A percentile compares a stretch with the other conserved stretches of the same genome.
These are phyloP conservation scores for Dendroctonus ponderosae DNA, from an alignment of 1,140 invertebrate species.

Conservation along the genomic window DNA sequence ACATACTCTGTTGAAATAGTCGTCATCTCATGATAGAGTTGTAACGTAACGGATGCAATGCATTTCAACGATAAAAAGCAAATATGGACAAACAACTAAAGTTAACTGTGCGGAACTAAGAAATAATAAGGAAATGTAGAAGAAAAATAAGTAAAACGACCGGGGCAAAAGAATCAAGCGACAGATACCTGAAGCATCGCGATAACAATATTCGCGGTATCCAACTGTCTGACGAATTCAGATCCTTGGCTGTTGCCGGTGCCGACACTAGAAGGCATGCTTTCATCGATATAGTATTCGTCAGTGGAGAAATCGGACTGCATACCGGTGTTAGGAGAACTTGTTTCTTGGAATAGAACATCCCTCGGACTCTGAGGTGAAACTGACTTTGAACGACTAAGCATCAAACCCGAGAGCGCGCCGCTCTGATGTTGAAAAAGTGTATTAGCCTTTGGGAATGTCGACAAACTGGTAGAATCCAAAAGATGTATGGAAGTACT, in stretches of 20 bases:
- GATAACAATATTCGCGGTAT: conserved; percentile 64
- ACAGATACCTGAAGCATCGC: conserved; percentile 62
- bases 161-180: conserved; percentile 26
- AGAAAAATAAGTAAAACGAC: background rate
- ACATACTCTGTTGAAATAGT: too few species aligned
- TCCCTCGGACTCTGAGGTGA: conserved; percentile 46
- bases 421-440: conserved; percentile 21
- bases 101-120: too few species aligned
- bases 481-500: conserved; percentile 25
- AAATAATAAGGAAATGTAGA: too few species aligned
- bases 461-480: conserved; percentile 11
- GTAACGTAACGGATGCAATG: too few species aligned
- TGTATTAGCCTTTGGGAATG: conserved; percentile 2
- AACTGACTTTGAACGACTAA: conserved; percentile 45
- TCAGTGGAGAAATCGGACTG: conserved; percentile 69
- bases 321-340: conserved; percentile 42
- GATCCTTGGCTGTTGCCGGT: conserved; percentile 57
- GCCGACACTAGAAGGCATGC: conserved; percentile 64
- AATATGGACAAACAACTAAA: too few species aligned
- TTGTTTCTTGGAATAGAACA: conserved; percentile 39
- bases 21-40: too few species aligned
- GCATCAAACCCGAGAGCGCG: conserved; percentile 32
- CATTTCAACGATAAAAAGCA: too few species aligned
- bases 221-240: conserved; percentile 53
- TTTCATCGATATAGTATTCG: conserved; percentile 86